Conservation (phyloP, 2,797 vertebrate species). For the Borostomias antarcticus region DNA sequence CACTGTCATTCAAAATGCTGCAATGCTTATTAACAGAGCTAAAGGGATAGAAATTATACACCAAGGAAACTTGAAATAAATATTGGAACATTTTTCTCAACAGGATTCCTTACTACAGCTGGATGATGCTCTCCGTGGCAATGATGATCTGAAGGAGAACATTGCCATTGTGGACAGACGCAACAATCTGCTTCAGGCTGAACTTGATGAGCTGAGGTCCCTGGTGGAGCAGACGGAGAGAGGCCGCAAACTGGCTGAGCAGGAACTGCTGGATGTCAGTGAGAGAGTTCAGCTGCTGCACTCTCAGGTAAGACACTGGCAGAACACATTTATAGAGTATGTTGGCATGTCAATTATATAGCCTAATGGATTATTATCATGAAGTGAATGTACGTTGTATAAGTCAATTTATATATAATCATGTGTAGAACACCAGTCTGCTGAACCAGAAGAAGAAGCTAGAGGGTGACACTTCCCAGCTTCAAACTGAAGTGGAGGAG, state of each 20-base stretch:
- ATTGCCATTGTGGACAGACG: slow-evolving; percentile 84
- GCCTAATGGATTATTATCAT: not conserved
- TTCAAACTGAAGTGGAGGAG: slow-evolving; percentile 85
- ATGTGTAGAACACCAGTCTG: slow-evolving; percentile 82
- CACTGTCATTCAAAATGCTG: not conserved
- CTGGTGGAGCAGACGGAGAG: slow-evolving; percentile 85
- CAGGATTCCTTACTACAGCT: slow-evolving; percentile 86
- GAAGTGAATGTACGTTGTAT: too few relatives aligned
- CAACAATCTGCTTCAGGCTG: slow-evolving; percentile 82
- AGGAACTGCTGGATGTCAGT: slow-evolving; percentile 82
- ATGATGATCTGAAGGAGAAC: slow-evolving; percentile 88
- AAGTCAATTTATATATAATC: not conserved
- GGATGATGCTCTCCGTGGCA: slow-evolving; percentile 80
- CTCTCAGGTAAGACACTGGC: slow-evolving; percentile 56
- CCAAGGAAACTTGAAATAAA: not conserved
- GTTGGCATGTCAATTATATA: too few relatives aligned
- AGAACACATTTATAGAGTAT: slow-evolving; percentile 20
- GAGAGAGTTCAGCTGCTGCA: slow-evolving; percentile 83
- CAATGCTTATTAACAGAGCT: not conserved
- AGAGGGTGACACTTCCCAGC: slow-evolving; percentile 80
- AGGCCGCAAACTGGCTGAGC: slow-evolving; percentile 81
- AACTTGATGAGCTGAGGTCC: slow-evolving; percentile 83
- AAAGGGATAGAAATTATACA: not conserved
- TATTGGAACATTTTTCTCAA: not conserved
- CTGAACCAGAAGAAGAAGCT: slow-evolving; percentile 84